Evolutionary conservation across 2,888 invertebrate species (phyloP), one percentile per base, ranked within the genome.

Genomic region (Plutella xylostella): DNA sequence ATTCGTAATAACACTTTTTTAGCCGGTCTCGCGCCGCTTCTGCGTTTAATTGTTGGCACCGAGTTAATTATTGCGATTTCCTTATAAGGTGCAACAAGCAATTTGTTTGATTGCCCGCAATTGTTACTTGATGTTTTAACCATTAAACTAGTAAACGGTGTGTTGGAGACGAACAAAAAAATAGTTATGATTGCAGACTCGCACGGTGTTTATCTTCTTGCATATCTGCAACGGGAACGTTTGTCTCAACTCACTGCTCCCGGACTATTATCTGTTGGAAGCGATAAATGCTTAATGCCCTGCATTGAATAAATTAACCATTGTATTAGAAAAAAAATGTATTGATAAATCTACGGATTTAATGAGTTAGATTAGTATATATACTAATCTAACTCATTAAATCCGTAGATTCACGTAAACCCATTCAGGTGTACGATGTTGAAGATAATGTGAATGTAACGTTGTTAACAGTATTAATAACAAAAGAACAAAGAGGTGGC

Each of bases 51-150:
- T 66, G 64, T 63, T 69, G 68, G 67, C 74, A 70, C 65, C 57
- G 58, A 61, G 56, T 59, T 67, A 65, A 72, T 70, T 71, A 71
- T 70, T 71, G 63, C 70, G 63, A 70, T 76, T 78, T 72, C 76
- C 75, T 72, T 75, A 71, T 67, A 74, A 63, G 69, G 65, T 55
- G 63, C 63, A 68, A 65, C 65, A 58, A n/a, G 71, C 70, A 77
- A 79, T 80, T 79, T 74, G 68, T 77, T 72, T 73, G 71, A 78
- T 73, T 75, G 65, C 72, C 60, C 58, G 65, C 73, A 74, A 75
- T 74, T 68, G 69, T 70, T 59, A 65, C 64, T 63, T 63, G 68
- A 77, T 74, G 75, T 70, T 74, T 71, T 63, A 73, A 69, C 67
- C 72, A 74, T 75, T 72, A 66, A 68, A 70, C 68, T 68, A 61